Evolutionary conservation across 2,888 invertebrate species (phyloP).

Genomic region (Tyria jacobaeae): DNA sequence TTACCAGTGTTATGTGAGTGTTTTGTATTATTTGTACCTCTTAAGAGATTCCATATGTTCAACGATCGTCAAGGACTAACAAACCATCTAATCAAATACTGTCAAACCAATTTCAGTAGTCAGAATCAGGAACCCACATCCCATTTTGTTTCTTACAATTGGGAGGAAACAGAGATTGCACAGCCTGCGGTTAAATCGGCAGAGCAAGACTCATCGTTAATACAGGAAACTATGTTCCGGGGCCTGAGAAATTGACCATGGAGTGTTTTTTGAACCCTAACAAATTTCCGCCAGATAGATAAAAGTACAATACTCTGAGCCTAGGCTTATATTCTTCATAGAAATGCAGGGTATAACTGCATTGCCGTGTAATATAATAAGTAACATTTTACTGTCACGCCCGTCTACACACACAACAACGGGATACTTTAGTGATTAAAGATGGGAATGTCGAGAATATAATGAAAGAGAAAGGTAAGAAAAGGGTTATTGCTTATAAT

Average conservation of each 20-base stretch:
- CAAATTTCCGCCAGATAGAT: background rate
- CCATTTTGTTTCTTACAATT: conserved; percentile 58
- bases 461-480: too few relatives aligned
- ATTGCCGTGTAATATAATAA: too few relatives aligned
- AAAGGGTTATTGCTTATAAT: too few relatives aligned
- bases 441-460: too few relatives aligned
- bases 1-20: too few relatives aligned
- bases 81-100: conserved; percentile 9
- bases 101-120: conserved; percentile 15
- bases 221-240: conserved; percentile 44
- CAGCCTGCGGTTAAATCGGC: conserved; percentile 58
- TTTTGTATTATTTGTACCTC: background rate
- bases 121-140: conserved; percentile 63
- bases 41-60: background rate
- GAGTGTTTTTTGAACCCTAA: background rate
- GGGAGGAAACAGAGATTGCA: conserved; percentile 63
- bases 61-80: background rate
- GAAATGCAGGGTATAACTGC: too few relatives aligned
- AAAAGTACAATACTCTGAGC: background rate
- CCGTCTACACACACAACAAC: too few relatives aligned
- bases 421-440: too few relatives aligned
- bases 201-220: conserved; percentile 42
- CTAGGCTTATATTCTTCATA: too few relatives aligned
- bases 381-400: too few relatives aligned
- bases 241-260: conserved; percentile 40